These are phyloP conservation scores for Lycaena phlaeas DNA, from an alignment of 2,888 invertebrate genomes.

Conservation along the genomic window DNA sequence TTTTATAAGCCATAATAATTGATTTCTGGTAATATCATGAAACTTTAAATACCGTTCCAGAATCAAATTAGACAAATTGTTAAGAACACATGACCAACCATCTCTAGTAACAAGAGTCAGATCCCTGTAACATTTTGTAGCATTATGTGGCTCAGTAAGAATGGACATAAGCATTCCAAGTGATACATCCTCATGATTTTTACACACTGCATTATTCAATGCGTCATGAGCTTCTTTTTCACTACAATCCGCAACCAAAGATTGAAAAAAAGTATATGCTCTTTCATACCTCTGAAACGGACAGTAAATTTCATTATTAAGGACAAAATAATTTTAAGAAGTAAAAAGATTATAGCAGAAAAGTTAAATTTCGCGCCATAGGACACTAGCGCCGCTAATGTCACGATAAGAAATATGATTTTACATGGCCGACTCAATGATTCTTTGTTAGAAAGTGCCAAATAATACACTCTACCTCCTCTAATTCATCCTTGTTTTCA, in stretches of 20 bases:
- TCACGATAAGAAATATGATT: constrained; percentile 52
- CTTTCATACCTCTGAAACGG: constrained; percentile 89
- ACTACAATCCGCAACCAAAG: constrained; percentile 85
- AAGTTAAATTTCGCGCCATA: constrained; percentile 60
- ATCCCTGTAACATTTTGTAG: constrained; percentile 91
- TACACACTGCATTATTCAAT: constrained; percentile 89
- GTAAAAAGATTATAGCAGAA: constrained; percentile 21
- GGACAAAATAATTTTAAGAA: constrained; percentile 23
- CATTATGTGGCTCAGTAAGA: constrained; percentile 87
- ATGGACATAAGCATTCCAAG: constrained; percentile 91
- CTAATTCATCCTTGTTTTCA: constrained; percentile 92
- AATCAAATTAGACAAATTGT: constrained; percentile 86
- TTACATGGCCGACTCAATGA: constrained; percentile 68
- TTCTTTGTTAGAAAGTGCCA: constrained; percentile 65
- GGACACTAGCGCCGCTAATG: constrained; percentile 57
- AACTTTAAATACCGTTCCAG: constrained; percentile 91
- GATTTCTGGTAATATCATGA: constrained; percentile 84
- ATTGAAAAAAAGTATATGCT: constrained; percentile 84
- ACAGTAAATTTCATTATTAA: constrained; percentile 8
- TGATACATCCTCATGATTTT: constrained; percentile 95
- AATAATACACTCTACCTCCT: constrained; percentile 82
- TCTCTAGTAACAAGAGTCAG: constrained; percentile 92
- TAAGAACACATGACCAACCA: constrained; percentile 86
- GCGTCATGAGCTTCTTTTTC: constrained; percentile 96
- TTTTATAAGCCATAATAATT: constrained; percentile 91